Evolutionary conservation across 2,888 invertebrate genomes (phyloP).

Genomic region (Cheilosia impressa): DNA sequence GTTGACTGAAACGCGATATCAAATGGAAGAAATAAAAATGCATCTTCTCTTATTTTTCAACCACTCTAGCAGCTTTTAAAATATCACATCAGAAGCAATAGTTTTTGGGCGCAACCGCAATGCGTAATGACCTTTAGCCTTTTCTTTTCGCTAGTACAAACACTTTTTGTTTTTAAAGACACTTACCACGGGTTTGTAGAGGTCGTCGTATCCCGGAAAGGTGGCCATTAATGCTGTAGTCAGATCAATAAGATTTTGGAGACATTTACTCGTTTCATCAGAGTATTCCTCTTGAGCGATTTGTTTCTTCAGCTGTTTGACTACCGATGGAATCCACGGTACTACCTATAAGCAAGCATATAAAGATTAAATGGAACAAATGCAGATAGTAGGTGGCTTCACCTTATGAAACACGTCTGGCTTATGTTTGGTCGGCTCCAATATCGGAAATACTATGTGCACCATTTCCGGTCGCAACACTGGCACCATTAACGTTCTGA

Average conservation of each 20-base stretch:
- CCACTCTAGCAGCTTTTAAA: too few species aligned
- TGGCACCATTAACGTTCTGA: constrained; percentile 85
- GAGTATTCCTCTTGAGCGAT: constrained; percentile 85
- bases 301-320: constrained; percentile 85
- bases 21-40: too few species aligned
- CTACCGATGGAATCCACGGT: constrained; percentile 84
- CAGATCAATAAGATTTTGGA: constrained; percentile 87
- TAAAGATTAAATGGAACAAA: neutral
- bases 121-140: neutral
- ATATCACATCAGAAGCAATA: neutral
- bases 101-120: neutral
- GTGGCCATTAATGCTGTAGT: constrained; percentile 85
- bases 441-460: constrained; percentile 87
- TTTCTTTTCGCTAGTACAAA: neutral
- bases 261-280: constrained; percentile 84
- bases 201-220: constrained; percentile 84
- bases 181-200: constrained; percentile 85
- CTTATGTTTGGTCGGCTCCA: constrained; percentile 86
- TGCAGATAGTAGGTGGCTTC: neutral
- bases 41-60: too few species aligned
- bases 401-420: constrained; percentile 87
- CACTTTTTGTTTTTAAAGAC: neutral
- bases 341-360: constrained; percentile 76
- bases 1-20: too few species aligned
- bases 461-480: constrained; percentile 85